phyloP scores from a whole-genome alignment of 2,888 invertebrate genomes.

The Unio delphinus region DNA sequence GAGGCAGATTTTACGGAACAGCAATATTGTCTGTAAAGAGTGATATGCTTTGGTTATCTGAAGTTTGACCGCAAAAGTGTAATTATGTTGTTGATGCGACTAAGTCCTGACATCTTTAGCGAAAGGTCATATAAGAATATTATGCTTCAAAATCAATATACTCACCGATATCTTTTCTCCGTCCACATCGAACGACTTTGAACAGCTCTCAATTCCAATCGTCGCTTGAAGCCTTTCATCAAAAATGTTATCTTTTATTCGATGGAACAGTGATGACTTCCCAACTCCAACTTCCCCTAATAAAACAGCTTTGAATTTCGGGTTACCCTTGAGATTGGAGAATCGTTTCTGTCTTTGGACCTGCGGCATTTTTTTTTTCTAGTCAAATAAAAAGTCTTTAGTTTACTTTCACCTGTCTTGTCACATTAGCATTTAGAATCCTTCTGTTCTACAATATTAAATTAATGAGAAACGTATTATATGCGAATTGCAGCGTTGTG shows the following conservation, averaged over 20 bases:
- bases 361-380: background rate
- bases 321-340: background rate
- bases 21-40: too few species aligned
- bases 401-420: too few species aligned
- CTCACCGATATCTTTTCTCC: slow-evolving; percentile 24
- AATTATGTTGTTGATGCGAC: too few species aligned
- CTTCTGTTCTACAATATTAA: too few species aligned
- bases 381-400: background rate
- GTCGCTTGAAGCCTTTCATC: slow-evolving; percentile 22
- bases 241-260: slow-evolving; percentile 33
- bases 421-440: too few species aligned
- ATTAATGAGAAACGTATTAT: too few species aligned
- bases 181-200: slow-evolving; percentile 16
- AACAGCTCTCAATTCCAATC: slow-evolving; percentile 43
- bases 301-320: slow-evolving; percentile 44
- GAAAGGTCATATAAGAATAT: too few species aligned
- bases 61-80: too few species aligned
- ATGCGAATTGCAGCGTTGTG: too few species aligned
- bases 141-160: background rate
- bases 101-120: too few species aligned
- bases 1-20: too few species aligned
- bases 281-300: slow-evolving; percentile 51
- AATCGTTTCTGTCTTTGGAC: background rate
- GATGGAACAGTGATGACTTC: slow-evolving; percentile 45
- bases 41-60: too few species aligned